Percentiles rank a stretch among this genome's conserved stretches.
Evolutionary conservation across 2,797 vertebrate genomes (phyloP).

Genomic region (Chanos chanos): DNA sequence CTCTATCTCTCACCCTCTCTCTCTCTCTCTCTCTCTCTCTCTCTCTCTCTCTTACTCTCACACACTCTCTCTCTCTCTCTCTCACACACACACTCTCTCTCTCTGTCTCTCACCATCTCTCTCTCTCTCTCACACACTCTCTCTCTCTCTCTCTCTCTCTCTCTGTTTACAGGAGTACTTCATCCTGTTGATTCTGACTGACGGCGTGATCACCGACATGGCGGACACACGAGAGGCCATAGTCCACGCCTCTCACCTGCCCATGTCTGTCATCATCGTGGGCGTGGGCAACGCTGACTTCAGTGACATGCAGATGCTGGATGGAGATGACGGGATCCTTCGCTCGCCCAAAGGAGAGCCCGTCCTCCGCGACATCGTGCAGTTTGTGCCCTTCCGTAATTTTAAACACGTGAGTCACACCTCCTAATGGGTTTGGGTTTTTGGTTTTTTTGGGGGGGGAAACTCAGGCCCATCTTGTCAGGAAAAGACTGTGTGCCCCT

Average conservation of each 20-base stretch:
- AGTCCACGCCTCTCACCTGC: conserved; percentile 94
- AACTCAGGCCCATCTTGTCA: too few relatives aligned
- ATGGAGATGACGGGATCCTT: conserved; percentile 94
- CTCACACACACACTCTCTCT: not conserved
- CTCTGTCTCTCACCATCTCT: not conserved
- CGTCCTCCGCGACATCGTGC: conserved; percentile 94
- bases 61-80: not conserved
- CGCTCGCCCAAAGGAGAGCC: conserved; percentile 96
- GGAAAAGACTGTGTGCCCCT: too few relatives aligned
- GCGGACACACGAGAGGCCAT: conserved; percentile 97
- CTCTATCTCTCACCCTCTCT: too few relatives aligned
- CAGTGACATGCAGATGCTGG: conserved; percentile 98
- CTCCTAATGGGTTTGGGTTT: too few relatives aligned
- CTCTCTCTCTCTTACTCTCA: not conserved
- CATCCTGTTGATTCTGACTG: conserved; percentile 96
- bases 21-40: too few relatives aligned
- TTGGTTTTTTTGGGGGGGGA: too few relatives aligned
- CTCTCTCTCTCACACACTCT: not conserved
- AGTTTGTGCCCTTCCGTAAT: conserved; percentile 98
- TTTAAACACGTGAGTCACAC: conserved; percentile 90
- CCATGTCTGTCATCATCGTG: conserved; percentile 99
- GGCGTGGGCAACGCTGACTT: conserved; percentile 96
- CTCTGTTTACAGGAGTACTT: conserved; percentile 86
- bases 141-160: not conserved
- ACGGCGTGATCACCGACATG: conserved; percentile 99